Evolutionary conservation across 2,113 vertebrate species (phyloP), one percentile per base, ranked within the genome.

Genomic region (Symphodus melops): DNA sequence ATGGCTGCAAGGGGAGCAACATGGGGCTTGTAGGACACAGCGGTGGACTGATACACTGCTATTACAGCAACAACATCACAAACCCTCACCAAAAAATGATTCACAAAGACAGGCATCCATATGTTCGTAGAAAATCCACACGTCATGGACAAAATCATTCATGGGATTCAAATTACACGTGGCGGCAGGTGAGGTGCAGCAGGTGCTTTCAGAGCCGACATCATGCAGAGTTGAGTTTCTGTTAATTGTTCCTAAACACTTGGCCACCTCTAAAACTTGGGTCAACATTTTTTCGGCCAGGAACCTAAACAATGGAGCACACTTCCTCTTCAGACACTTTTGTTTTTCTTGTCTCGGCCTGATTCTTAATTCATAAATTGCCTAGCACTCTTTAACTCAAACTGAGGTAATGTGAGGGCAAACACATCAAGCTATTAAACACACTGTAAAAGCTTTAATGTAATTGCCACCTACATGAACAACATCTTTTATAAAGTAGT

Each of bases 1-100:
- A 88, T 87, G 86, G 83, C 87, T 88, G 86, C 68, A 39, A 83
- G 54, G 82, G 81, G 78, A 83, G 76, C 75, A 79, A 78, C 80
- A 70, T 68, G 70, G 73, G 68, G 80, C 68, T 71, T 69, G 79
- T 81, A 77, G 81, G 49, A 79, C 71, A 84, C 83, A 75, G 84
- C 58, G 10, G 79, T 82, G 49, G 64, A 62, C 76, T 77, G 79
- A 82, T 80, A 72, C 79, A 81, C 76, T 0, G 57, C 82, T 79
- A 86, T 86, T 75, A 87, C 39, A 79, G 76, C 65, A 76, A 48
- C 68, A 64, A 72, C 66, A 81, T 64, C 57, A 76, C 59, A 79
- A 73, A 75, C 77, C 49, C 64, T 82, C 77, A 33, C 68, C 55
- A 20, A 56, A 78, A 75, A 76, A 44, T 8, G 37, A 55, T 60